Base-by-base conservation (phyloP, 2,888 invertebrate species). In the Ichneumon xanthorius region DNA sequence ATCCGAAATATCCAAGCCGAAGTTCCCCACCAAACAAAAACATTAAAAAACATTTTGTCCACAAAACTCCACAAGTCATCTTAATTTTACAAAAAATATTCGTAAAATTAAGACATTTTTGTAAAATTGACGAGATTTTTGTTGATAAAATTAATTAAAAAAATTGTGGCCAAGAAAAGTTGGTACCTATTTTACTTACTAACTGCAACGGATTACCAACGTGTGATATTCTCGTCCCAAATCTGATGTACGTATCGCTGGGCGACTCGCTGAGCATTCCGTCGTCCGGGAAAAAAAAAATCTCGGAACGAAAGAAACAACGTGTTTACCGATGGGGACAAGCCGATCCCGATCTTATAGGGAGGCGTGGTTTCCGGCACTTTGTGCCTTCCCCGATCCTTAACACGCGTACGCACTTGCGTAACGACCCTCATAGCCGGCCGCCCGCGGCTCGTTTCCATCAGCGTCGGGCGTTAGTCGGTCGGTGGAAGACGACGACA, bases 291-390 rank as follows among this genome's bases (percentile, higher is more conserved):
- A 3, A 40, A 40, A 40, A 6, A 50, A 4, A 40, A 14, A 81
- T 80, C 67, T 65, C 71, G 65, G 72, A 72, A 77, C 58, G 80
- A 71, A 72, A 40, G 61, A 79, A 37, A 80, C 61, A 67, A 67
- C 75, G 80, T 77, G 67, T 77, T 77, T 45, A 37, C 76, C 79
- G 80, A 80, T 72, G 80, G 63, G 72, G 58, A 77, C 67, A 79
- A 61, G 58, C 80, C 63, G 79, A 77, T 86, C 86, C 83, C 82
- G 84, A 88, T 88, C 87, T 84, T 84, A 73, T 16, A 73, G 80
- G 84, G 79, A 85, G 88, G 87, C 88, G 88, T 88, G 88, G 88
- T 88, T 88, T 88, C 88, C 88, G 88, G 88, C 86, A 88, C 88
- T 87, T 88, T 87, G 85, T 83, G 85, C 87, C 87, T 87, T 87